These are phyloP conservation scores for Mionectes olivaceus DNA, from an alignment of 2,797 vertebrate species.

Conservation along the genomic window DNA sequence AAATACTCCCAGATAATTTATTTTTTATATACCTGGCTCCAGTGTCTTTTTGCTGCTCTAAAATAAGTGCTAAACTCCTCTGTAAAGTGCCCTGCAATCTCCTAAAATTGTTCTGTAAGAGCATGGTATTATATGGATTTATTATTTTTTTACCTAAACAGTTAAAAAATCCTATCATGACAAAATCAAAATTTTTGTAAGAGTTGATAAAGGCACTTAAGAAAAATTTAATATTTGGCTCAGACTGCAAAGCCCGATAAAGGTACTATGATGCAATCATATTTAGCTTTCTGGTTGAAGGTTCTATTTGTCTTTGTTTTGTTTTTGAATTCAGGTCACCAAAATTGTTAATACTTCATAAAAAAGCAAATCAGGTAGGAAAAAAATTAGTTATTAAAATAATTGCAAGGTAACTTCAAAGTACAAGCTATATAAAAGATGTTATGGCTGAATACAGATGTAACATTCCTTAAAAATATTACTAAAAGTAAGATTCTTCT, in stretches of 20 bases:
- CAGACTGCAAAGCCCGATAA: background rate
- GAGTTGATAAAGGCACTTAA: background rate
- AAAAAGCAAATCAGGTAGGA: background rate
- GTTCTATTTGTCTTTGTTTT: fast-evolving
- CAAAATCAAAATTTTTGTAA: background rate
- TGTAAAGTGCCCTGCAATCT: background rate
- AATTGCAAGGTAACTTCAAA: background rate
- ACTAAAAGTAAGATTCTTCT: background rate
- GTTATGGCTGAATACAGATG: background rate
- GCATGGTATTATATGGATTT: fast-evolving
- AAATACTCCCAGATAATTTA: background rate
- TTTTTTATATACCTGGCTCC: background rate
- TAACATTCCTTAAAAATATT: background rate
- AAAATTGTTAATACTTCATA: background rate
- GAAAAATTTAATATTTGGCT: background rate
- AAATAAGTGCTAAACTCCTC: background rate
- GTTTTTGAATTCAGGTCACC: background rate
- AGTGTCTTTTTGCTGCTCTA: background rate
- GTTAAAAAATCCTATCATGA: background rate
- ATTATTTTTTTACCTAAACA: background rate
- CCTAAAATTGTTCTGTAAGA: background rate
- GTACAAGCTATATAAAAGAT: background rate
- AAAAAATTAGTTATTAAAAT: background rate
- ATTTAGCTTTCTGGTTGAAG: background rate
- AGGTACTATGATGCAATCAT: background rate